These are phyloP conservation scores for Pelosia muscerda DNA, from an alignment of 2,888 invertebrate species.

Conservation along the genomic window DNA sequence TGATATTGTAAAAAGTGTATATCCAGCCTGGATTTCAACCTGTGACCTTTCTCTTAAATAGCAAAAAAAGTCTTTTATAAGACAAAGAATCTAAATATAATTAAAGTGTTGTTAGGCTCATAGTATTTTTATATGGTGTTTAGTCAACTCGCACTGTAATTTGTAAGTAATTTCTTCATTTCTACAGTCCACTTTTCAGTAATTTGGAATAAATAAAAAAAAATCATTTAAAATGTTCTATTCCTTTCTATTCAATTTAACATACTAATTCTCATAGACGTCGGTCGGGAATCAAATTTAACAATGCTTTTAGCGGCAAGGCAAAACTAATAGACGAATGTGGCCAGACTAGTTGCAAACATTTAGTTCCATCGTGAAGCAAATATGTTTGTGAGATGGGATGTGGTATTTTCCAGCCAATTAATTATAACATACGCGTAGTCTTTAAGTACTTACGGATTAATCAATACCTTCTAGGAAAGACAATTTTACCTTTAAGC, in stretches of 20 bases:
- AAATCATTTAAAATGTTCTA: neutral
- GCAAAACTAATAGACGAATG: constrained; percentile 46
- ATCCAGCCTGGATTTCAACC: too few species aligned
- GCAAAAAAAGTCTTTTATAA: too few species aligned
- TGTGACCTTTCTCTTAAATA: too few species aligned
- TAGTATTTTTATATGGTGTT: too few species aligned
- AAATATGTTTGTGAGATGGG: constrained; percentile 31
- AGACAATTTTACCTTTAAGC: neutral
- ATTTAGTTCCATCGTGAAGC: constrained; percentile 43
- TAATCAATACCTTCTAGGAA: neutral
- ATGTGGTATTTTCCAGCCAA: neutral
- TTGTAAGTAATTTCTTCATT: too few species aligned
- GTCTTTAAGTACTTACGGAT: too few species aligned
- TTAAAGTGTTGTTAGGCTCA: too few species aligned
- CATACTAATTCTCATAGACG: constrained; percentile 10
- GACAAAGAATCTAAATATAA: too few species aligned
- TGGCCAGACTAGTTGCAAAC: constrained; percentile 53
- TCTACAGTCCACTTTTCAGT: too few species aligned
- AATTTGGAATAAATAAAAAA: neutral
- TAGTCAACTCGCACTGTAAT: too few species aligned
- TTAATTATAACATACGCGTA: neutral
- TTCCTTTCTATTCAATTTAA: neutral
- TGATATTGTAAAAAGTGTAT: too few species aligned
- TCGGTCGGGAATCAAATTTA: constrained; percentile 40
- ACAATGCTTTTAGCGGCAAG: constrained; percentile 45